Evolutionary conservation across 2,888 invertebrate genomes (phyloP), one percentile per base, ranked within the genome.

Genomic region (Acrobasis consociella): DNA sequence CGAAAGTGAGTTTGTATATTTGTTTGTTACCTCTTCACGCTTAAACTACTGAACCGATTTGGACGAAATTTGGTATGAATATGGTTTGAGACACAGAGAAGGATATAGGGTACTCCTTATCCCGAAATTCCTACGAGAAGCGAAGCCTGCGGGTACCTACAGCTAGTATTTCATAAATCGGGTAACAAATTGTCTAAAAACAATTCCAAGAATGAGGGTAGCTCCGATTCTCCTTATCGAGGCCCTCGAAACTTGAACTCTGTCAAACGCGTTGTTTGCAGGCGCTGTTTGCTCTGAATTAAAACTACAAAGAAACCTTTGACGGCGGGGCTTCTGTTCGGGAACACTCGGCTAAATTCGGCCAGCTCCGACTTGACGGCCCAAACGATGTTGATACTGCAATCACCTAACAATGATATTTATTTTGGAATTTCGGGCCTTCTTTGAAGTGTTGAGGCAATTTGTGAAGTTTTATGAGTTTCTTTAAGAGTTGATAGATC

Each of bases 261-360:
- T 56, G 56, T 56, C 42, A 56, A 42, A 56, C 46, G 17, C 22
- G 46, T 46, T 22, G 17, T 56, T 42, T 56, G 42, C 42, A 9
- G 13, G 37, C 53, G 5, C 37, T 42, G 56, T 56, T 56, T 56
- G 56, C 56, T 22, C 13, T 39, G 56, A 56, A 56, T 56, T 56
- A 56, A 56, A 56, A 42, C 42, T 56, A 42, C 56, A 56, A 56
- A 56, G 56, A 56, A 55, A 55, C 42, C 56, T 56, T 56, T 56
- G 56, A 42, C 17, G 46, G 22, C 56, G 42, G 17, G 13, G 42
- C 42, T 42, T 37, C 38, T 39, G 55, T 16, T 50, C 17, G 50
- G 50, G 13, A 31, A 15, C 9, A 10, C 10, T 53, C 53, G 37
- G 53, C 38, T 15, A 15, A 5, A 10, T n/a, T 53, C 53, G 37